phyloP scores from a whole-genome alignment of 1,140 invertebrate species.

The Phthorimaea operculella region DNA sequence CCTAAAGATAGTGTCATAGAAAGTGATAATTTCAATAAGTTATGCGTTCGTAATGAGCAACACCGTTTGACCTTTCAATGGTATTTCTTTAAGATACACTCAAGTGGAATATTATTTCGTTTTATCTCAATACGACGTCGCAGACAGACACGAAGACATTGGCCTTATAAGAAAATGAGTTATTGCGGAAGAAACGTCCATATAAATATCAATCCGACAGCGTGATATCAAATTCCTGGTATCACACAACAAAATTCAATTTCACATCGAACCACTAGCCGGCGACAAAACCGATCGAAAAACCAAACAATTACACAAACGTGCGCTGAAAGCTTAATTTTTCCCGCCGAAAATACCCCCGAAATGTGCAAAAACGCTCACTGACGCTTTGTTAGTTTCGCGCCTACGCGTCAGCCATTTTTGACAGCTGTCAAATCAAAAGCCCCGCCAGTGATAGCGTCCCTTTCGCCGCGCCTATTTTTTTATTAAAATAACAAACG shows the following conservation, averaged over 20 bases:
- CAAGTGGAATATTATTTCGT: neutral
- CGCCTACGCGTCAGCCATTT: slow-evolving; percentile 53
- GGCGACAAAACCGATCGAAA: slow-evolving; percentile 41
- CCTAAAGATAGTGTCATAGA: neutral
- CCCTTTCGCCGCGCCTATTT: slow-evolving; percentile 42
- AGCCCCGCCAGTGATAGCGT: slow-evolving; percentile 35
- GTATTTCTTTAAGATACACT: no score
- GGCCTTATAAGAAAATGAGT: no score
- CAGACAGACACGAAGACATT: neutral
- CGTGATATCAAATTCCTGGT: neutral
- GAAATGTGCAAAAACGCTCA: slow-evolving; percentile 41
- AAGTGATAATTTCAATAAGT: neutral
- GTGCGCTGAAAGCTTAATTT: slow-evolving; percentile 61
- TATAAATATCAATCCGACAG: neutral
- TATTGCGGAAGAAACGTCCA: neutral
- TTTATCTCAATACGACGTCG: neutral
- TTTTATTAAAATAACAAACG: slow-evolving; percentile 2
- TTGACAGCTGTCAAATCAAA: slow-evolving; percentile 65
- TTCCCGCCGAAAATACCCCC: slow-evolving; percentile 43
- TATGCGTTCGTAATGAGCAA: neutral
- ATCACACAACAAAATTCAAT: slow-evolving; percentile 55
- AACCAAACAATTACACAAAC: slow-evolving; percentile 66
- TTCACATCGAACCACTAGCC: slow-evolving; percentile 40
- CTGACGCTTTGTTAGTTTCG: slow-evolving; percentile 53
- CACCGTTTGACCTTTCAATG: no score